A percentile compares a stretch with the other conserved stretches of the same genome.
Conservation (phyloP, 1,140 invertebrate species). For the Theocolax elegans region DNA sequence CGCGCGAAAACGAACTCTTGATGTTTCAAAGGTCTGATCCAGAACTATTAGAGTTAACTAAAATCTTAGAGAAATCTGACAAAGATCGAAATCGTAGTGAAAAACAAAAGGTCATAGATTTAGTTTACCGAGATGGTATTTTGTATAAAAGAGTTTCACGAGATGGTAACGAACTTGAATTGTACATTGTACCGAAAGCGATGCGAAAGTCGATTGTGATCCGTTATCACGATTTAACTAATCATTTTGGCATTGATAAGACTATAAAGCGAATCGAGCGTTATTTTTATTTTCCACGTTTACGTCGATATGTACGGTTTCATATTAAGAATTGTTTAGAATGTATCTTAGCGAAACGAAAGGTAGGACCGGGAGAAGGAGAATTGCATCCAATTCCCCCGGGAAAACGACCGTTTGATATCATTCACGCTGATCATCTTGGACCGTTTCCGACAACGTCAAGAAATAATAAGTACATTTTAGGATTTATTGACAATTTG, state of each 20-base stretch:
- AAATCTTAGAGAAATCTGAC: slow-evolving; percentile 5
- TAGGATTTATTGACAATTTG: slow-evolving; percentile 35
- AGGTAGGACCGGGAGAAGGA: slow-evolving; percentile 35
- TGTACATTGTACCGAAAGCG: background rate
- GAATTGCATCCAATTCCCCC: slow-evolving; percentile 37
- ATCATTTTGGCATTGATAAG: no score
- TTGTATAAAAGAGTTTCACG: slow-evolving; percentile 13
- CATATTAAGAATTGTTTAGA: slow-evolving; percentile 36
- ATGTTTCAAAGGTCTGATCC: slow-evolving; percentile 23
- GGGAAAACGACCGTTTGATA: slow-evolving; percentile 24
- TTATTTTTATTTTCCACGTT: slow-evolving; percentile 37
- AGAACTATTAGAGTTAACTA: background rate
- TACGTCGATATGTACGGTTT: slow-evolving; percentile 20
- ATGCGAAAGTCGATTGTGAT: no score
- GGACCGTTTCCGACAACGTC: slow-evolving; percentile 26
- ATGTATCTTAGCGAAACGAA: slow-evolving; percentile 41
- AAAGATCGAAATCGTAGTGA: background rate
- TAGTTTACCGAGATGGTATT: slow-evolving; percentile 1
- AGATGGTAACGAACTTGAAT: background rate
- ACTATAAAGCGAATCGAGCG: slow-evolving; percentile 10
- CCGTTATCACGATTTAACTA: no score
- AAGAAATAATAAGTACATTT: slow-evolving; percentile 35
- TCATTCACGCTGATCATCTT: slow-evolving; percentile 37
- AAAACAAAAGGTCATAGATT: background rate
- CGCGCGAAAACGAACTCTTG: slow-evolving; percentile 29